These are phyloP conservation scores for Sebastiscus tertius DNA, from an alignment of 2,797 vertebrate genomes.

Conservation along the genomic window DNA sequence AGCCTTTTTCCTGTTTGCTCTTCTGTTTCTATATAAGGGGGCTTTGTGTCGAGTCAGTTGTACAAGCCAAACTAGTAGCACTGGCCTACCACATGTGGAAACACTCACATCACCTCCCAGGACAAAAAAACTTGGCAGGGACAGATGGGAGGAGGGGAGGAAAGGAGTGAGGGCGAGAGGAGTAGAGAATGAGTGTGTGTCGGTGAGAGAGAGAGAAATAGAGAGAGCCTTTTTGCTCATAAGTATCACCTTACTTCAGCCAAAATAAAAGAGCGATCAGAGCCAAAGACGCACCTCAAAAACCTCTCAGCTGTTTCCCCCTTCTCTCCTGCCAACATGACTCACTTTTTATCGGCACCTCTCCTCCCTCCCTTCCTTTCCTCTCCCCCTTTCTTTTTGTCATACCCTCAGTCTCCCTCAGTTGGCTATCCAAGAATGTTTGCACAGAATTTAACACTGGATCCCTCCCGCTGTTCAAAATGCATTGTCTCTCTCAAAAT, in stretches of 20 bases:
- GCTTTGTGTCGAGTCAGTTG: conserved; percentile 78
- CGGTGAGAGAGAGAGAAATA: conserved; percentile 3
- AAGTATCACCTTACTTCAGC: conserved; percentile 74
- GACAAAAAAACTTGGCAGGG: conserved; percentile 72
- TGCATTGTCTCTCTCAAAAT: neutral
- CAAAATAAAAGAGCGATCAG: conserved; percentile 77
- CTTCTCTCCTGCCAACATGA: conserved; percentile 71
- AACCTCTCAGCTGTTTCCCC: conserved; percentile 82
- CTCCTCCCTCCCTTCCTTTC: conserved; percentile 2
- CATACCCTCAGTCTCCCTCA: conserved; percentile 15
- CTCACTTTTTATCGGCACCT: conserved; percentile 59
- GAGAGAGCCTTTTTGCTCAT: conserved; percentile 44
- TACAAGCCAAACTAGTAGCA: conserved; percentile 81
- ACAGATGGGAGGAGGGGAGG: conserved; percentile 44
- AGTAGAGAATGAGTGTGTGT: conserved; percentile 41
- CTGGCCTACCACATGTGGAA: conserved; percentile 80
- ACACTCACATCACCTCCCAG: conserved; percentile 79
- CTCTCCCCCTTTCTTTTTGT: conserved; percentile 27
- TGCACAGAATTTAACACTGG: neutral
- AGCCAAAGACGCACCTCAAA: conserved; percentile 77
- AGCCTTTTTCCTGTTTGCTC: conserved; percentile 67
- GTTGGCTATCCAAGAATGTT: neutral
- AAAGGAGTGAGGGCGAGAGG: conserved; percentile 21
- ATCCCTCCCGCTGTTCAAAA: conserved; percentile 11
- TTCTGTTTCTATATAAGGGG: conserved; percentile 72